Evolutionary conservation across 64 coral and sea anemone species (phyloP).

Genomic region (Orbicella faveolata): DNA sequence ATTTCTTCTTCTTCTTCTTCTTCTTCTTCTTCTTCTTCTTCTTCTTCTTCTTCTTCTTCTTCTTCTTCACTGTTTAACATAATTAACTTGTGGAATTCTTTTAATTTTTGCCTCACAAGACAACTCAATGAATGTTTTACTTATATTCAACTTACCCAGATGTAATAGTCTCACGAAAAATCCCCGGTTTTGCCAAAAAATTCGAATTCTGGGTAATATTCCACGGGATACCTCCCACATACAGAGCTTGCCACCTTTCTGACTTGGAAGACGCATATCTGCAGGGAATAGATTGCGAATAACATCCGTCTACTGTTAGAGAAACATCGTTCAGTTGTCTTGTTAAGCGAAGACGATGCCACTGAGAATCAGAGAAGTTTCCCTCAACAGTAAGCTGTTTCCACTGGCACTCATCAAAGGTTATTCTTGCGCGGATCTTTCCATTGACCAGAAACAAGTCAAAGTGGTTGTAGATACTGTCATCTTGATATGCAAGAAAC

Average conservation of each 20-base stretch:
- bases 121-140: neutral
- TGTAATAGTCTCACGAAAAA: neutral
- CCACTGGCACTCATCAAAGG: slow-evolving; percentile 40
- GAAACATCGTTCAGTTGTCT: slow-evolving; percentile 16
- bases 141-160: neutral
- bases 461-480: slow-evolving; percentile 57
- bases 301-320: slow-evolving; percentile 55
- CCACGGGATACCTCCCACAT: slow-evolving; percentile 37
- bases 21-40: neutral
- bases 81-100: neutral
- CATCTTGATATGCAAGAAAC: slow-evolving; percentile 78
- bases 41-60: no score
- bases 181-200: slow-evolving; percentile 34
- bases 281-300: neutral
- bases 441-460: slow-evolving; percentile 79
- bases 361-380: slow-evolving; percentile 61
- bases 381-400: slow-evolving; percentile 39
- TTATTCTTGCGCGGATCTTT: slow-evolving; percentile 53
- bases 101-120: neutral
- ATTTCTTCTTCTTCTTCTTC: neutral
- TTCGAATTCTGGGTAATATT: neutral
- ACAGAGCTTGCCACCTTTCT: slow-evolving; percentile 6
- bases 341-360: slow-evolving; percentile 68
- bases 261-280: neutral
- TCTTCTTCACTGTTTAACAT: no score